Percentiles rank a stretch among this genome's conserved stretches.
phyloP scores from a whole-genome alignment of 2,888 invertebrate species.

The Marasmarcha lunaedactyla region DNA sequence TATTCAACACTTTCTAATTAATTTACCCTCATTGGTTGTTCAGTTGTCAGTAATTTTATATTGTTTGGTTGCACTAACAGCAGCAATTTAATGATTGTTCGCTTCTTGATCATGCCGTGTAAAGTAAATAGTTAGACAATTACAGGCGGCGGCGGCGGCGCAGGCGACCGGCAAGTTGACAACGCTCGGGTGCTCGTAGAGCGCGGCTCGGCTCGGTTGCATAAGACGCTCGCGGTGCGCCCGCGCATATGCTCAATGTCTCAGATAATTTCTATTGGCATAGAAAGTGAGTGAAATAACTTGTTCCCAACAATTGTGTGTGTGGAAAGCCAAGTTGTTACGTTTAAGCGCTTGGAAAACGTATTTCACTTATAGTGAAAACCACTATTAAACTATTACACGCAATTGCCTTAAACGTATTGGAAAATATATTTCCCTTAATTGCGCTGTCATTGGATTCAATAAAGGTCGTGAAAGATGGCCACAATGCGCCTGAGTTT shows the following conservation, averaged over 20 bases:
- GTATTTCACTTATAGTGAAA: conserved; percentile 36
- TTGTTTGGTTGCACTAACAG: too few relatives aligned
- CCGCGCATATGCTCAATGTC: neutral
- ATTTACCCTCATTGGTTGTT: too few relatives aligned
- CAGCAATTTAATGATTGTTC: conserved; percentile 14
- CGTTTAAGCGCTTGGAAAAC: conserved; percentile 31
- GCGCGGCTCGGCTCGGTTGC: neutral
- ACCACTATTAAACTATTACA: conserved; percentile 12
- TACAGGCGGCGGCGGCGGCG: conserved; percentile 23
- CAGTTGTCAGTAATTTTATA: too few relatives aligned
- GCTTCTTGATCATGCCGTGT: conserved; percentile 10
- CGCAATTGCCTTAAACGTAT: neutral
- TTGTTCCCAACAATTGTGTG: conserved; percentile 39
- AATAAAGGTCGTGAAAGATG: neutral
- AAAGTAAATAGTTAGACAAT: conserved; percentile 28
- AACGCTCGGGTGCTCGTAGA: too few relatives aligned
- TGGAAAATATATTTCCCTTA: neutral
- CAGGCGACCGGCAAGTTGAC: too few relatives aligned
- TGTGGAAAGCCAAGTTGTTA: conserved; percentile 36
- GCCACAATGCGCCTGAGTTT: neutral
- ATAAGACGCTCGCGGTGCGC: neutral
- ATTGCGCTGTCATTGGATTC: neutral
- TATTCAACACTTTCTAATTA: too few relatives aligned
- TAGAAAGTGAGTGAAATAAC: conserved; percentile 43
- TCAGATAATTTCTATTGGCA: conserved; percentile 26